Conservation (phyloP, 2,797 vertebrate species). For the Lithobates pipiens region DNA sequence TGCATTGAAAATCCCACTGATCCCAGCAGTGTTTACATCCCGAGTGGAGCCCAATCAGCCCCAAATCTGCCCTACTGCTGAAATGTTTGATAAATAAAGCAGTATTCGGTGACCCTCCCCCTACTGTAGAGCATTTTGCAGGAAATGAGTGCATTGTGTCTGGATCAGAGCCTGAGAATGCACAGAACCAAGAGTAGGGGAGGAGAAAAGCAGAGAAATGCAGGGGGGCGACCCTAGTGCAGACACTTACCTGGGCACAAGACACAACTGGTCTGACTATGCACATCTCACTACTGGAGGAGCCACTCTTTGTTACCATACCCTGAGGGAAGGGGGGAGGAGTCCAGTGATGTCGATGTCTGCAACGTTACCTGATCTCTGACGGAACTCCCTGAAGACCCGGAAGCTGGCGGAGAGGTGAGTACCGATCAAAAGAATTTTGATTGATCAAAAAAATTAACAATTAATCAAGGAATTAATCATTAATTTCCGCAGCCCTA, state of each 20-base stretch:
- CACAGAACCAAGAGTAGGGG: neutral
- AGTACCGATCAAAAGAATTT: no score
- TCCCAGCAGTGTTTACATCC: conserved; percentile 14
- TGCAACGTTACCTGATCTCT: no score
- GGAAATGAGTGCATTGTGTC: conserved; percentile 53
- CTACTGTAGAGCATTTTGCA: conserved; percentile 57
- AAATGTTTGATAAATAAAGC: conserved; percentile 47
- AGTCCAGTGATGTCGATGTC: no score
- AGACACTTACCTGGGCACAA: conserved; percentile 52
- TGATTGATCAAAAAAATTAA: no score
- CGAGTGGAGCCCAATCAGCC: neutral
- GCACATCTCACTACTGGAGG: conserved; percentile 55
- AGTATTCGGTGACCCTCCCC: conserved; percentile 43
- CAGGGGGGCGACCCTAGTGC: neutral
- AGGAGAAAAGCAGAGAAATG: neutral
- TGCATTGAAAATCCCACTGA: neutral
- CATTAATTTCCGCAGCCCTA: no score
- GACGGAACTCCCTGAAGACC: no score
- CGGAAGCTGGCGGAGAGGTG: no score
- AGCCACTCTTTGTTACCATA: conserved; percentile 60
- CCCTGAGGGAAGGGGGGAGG: no score
- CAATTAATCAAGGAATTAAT: no score
- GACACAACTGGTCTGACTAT: conserved; percentile 54
- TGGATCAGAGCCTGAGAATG: conserved; percentile 30
- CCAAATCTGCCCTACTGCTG: neutral